Evolutionary conservation across 2,888 invertebrate genomes (phyloP), one percentile per base, ranked within the genome.

Genomic region (Lochmaea crataegi): DNA sequence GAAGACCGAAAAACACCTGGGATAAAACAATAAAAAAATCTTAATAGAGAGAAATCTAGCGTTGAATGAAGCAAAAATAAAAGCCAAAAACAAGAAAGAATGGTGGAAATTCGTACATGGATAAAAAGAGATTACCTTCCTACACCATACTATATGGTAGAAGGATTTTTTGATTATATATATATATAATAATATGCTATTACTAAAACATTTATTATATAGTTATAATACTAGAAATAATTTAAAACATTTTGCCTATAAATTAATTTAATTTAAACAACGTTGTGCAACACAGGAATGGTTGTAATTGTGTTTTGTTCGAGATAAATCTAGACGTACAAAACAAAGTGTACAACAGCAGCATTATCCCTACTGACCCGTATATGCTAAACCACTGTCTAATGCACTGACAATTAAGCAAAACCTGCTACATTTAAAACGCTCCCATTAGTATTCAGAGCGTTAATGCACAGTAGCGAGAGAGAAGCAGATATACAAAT

Each of bases 391-490:
- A 63, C 68, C 45, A 48, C 11, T 60, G 32, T 22, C 61, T 61
- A 63, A 63, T 61, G 41, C 68, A 63, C 61, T 41, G 12, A 38
- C 41, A 68, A 68, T 68, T 68, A 68, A 68, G 68, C 48, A 53
- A 56, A 68, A 63, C 63, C 61, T 63, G 12, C 11, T 58, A 26
- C 58, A 26, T 58, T 32, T 58, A 58, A 14, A 58, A 26, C 58
- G 32, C 2, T 68, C 26, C 38, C 63, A 68, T 68, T 68, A 68
- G 68, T 41, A 68, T 68, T 61, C 68, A 68, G 48, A 32, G 53
- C 63, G 16, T 26, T 32, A 32, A 14, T 58, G 26, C 58, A 22
- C 7, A 14, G 58, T 14, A 32, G 32, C 32, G 32, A 12, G 26
- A 22, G 14, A 26, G 58, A 32, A 10, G 12, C 10, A 26, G 60